Conservation (phyloP, 2,888 invertebrate species). For the Oscheius onirici region DNA sequence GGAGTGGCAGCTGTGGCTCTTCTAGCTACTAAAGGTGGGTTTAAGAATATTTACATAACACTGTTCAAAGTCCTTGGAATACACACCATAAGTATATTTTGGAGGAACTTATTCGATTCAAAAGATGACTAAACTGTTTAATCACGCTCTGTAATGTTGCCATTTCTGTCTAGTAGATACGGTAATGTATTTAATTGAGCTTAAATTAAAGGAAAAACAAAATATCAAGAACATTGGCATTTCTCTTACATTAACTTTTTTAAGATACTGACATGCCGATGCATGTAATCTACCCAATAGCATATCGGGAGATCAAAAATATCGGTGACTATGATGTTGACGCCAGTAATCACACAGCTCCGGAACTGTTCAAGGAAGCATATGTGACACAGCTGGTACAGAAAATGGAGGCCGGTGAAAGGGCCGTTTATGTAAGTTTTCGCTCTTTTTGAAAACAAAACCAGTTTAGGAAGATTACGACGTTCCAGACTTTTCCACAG, state of each 20-base stretch:
- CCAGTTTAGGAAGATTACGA: not conserved
- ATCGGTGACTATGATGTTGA: conserved; percentile 18
- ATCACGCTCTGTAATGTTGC: too few relatives aligned
- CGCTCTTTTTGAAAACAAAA: not conserved
- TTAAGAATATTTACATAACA: not conserved
- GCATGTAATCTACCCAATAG: not conserved
- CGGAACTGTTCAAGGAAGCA: conserved; percentile 1
- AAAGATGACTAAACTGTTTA: too few relatives aligned
- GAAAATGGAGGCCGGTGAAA: conserved; percentile 15
- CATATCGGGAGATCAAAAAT: conserved; percentile 1
- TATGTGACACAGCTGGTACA: not conserved
- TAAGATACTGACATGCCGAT: not conserved
- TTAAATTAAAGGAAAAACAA: too few relatives aligned
- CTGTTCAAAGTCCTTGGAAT: too few relatives aligned
- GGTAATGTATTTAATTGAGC: too few relatives aligned
- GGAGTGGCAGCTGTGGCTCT: conserved; percentile 26
- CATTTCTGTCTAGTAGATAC: too few relatives aligned
- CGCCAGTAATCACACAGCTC: not conserved
- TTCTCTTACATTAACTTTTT: not conserved
- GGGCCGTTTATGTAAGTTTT: not conserved
- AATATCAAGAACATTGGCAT: too few relatives aligned
- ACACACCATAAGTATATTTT: too few relatives aligned
- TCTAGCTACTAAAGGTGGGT: conserved; percentile 2
- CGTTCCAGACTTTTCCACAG: not conserved
- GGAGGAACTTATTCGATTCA: too few relatives aligned